Base-by-base conservation (phyloP, 2,113 vertebrate genomes). In the Nycticryphes semicollaris region DNA sequence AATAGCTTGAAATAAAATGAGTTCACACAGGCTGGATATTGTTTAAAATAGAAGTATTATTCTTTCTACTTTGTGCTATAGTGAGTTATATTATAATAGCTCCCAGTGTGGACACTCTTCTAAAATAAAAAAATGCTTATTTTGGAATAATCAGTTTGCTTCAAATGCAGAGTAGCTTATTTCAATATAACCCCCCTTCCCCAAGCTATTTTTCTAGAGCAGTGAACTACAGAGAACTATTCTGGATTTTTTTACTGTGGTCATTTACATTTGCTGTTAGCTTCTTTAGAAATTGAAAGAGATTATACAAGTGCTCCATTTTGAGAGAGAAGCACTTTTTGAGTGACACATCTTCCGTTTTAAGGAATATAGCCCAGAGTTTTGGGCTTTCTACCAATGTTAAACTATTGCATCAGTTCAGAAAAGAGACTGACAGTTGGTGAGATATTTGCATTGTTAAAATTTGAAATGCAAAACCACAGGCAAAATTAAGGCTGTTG, bases 31-130 rank as follows among this genome's bases (percentile, higher is more conserved):
- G 41, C 45, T 84, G 53, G 35, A 33, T 90, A n/a, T 57, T 56
- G 35, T 66, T 87, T 94, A 37, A 87, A 93, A 89, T 76, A 79
- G 59, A 95, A 83, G 25, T 48, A 57, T 64, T 94, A 43, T 72
- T 93, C 62, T 64, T 94, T 50, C 66, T 72, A 50, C 81, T 85
- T 79, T 0, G 1, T 41, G 72, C 30, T 51, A 13, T 4, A 78
- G 53, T 33, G 56, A 79, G 72, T 87, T 73, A 47, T 9, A 60
- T 75, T 68, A 31, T 6, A 91, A n/a, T 14, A 91, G 39, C 78
- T 92, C n/a, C 70, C 48, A n/a, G 45, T 31, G 67, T 75, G 31
- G 73, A 64, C 20, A 43, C 33, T 62, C 19, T 51, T 84, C 37
- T 54, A 3, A 47, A 74, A 48, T 25, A 30, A 54, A 56, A 89